A percentile compares a stretch with the other conserved stretches of the same genome.
Conservation (phyloP, 2,113 vertebrate species). For the Connochaetes taurinus region DNA sequence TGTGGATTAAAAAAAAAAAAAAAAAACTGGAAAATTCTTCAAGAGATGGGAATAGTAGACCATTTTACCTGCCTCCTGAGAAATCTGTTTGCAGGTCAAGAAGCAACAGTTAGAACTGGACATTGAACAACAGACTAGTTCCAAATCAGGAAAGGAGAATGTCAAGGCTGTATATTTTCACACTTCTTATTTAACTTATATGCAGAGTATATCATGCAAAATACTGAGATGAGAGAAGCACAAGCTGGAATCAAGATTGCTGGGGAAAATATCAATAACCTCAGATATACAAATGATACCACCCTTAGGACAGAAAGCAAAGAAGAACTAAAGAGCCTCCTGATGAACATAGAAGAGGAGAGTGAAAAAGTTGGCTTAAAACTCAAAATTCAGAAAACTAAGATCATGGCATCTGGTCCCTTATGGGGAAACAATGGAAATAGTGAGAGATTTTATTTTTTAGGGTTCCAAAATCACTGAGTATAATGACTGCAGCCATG, state of each 20-base stretch:
- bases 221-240: neutral
- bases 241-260: neutral
- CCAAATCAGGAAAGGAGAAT: neutral
- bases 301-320: neutral
- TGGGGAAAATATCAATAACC: neutral
- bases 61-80: neutral
- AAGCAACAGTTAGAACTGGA: neutral
- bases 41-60: neutral
- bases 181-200: neutral
- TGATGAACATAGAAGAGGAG: neutral
- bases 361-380: neutral
- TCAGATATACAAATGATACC: neutral
- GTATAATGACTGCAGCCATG: neutral
- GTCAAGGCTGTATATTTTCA: neutral
- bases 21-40: neutral
- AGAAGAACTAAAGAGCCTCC: neutral
- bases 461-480: neutral
- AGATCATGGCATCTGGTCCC: neutral
- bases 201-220: neutral
- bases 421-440: neutral
- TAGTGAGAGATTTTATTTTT: neutral
- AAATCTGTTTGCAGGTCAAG: neutral
- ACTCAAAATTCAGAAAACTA: neutral
- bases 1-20: neutral
- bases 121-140: neutral